phyloP scores from a whole-genome alignment of 1,140 invertebrate species.

The Eurosta solidaginis region DNA sequence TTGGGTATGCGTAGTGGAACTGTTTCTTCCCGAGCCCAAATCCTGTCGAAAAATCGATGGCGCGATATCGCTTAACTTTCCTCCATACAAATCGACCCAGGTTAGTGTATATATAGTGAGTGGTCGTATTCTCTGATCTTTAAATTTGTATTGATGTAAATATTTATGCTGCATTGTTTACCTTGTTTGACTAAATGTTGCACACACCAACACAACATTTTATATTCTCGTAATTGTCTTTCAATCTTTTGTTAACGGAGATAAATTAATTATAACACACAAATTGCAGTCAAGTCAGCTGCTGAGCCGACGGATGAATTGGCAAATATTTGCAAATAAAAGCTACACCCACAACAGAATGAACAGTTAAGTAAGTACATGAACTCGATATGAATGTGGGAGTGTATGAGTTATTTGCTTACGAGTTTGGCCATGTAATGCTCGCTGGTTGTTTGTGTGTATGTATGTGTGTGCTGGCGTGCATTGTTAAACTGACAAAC shows the following conservation, averaged over 20 bases:
- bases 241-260: neutral
- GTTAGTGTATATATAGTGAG: neutral
- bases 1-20: too few species aligned
- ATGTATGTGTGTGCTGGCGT: too few species aligned
- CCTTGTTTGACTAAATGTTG: neutral
- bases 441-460: too few species aligned
- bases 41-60: too few species aligned
- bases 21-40: too few species aligned
- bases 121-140: neutral
- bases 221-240: neutral
- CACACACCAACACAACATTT: neutral
- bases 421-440: too few species aligned
- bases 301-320: neutral
- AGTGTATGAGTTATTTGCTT: too few species aligned
- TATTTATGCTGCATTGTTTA: neutral
- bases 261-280: conserved; percentile 22
- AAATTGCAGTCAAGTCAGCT: neutral
- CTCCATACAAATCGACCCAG: neutral
- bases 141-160: neutral
- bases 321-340: neutral
- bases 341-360: neutral
- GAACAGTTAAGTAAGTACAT: neutral
- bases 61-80: too few species aligned
- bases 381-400: too few species aligned
- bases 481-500: neutral